Evolutionary conservation across 2,113 vertebrate species (phyloP).

Genomic region (Antigone vipio): DNA sequence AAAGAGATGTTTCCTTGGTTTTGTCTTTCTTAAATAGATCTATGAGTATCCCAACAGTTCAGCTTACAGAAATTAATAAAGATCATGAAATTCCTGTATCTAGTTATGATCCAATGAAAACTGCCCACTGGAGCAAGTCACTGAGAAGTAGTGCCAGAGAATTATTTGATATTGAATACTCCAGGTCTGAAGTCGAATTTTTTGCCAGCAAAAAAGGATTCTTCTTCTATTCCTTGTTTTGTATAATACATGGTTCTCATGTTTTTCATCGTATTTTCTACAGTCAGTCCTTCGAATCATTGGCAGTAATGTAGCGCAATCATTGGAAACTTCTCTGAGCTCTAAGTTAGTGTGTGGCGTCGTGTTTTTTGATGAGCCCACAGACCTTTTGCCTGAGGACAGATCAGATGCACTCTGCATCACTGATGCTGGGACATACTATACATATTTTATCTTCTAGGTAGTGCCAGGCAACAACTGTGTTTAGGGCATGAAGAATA

Average conservation of each 20-base stretch:
- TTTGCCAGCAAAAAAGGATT: constrained; percentile 11
- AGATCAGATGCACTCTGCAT: not conserved
- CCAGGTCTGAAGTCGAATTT: not conserved
- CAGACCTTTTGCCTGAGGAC: constrained; percentile 25
- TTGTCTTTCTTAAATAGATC: not conserved
- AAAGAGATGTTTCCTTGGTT: not conserved
- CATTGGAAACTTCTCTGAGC: not conserved
- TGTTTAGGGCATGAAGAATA: not conserved
- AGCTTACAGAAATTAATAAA: not conserved
- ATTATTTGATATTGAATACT: not conserved
- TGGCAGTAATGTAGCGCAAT: not conserved
- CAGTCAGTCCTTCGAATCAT: not conserved
- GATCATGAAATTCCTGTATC: not conserved
- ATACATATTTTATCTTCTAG: not conserved
- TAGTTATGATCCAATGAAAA: not conserved
- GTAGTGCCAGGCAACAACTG: not conserved
- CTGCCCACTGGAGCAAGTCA: not conserved
- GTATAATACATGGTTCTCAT: constrained; percentile 21
- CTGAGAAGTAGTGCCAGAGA: not conserved
- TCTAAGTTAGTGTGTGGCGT: not conserved
- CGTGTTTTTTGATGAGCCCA: not conserved
- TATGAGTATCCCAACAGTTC: not conserved
- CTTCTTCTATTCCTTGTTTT: constrained; percentile 36
- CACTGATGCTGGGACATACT: not conserved
- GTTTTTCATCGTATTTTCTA: constrained; percentile 42